phyloP scores from a whole-genome alignment of 30 jellyfish, hydroid and myxozoan genomes.

The Chironex yamaguchii region DNA sequence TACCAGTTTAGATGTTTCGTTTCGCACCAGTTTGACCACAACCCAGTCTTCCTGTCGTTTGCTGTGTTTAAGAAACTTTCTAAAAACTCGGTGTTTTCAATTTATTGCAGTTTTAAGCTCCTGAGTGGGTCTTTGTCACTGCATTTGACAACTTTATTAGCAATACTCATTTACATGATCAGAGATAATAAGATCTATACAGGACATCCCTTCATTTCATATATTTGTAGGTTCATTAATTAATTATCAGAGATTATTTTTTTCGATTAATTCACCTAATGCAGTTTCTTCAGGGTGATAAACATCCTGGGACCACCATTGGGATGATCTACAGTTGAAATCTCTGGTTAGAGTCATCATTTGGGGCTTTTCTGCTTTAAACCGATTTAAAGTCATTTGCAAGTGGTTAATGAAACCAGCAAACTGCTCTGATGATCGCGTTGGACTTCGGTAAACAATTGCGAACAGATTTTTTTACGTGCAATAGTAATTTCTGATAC shows the following conservation, averaged over 20 bases:
- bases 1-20: conserved; percentile 22
- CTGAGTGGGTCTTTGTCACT: conserved; percentile 61
- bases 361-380: too few species aligned
- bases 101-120: conserved; percentile 38
- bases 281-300: conserved; percentile 16
- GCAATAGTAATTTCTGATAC: conserved; percentile 38
- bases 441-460: conserved; percentile 21
- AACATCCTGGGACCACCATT: too few species aligned
- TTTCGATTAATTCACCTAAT: conserved; percentile 9
- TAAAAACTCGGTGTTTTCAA: conserved; percentile 49
- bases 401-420: too few species aligned
- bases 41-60: conserved; percentile 49
- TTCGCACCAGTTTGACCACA: conserved; percentile 12
- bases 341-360: too few species aligned
- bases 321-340: too few species aligned
- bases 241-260: conserved; percentile 6
- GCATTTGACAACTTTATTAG: conserved; percentile 32
- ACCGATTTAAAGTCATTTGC: too few species aligned
- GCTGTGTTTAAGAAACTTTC: conserved; percentile 47
- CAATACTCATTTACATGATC: conserved; percentile 19
- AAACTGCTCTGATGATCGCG: too few species aligned
- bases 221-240: conserved; percentile 8
- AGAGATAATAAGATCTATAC: conserved; percentile 15
- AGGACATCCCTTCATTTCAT: conserved; percentile 3
- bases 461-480: conserved; percentile 30